These are phyloP conservation scores for Ceramica pisi DNA, from an alignment of 2,888 invertebrate genomes.

Conservation along the genomic window DNA sequence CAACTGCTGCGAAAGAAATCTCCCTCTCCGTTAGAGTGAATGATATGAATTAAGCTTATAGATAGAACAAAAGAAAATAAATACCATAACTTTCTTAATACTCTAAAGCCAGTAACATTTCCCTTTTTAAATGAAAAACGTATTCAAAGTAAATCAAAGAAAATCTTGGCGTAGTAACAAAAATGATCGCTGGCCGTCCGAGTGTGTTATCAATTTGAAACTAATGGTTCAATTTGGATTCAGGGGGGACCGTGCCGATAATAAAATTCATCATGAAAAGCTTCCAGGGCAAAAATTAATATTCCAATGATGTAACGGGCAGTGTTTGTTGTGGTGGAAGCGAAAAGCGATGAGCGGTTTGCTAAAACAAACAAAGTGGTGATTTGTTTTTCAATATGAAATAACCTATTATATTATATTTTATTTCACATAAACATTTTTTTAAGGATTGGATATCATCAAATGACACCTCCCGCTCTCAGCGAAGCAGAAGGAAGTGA, in stretches of 20 bases:
- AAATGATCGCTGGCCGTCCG: conserved; percentile 75
- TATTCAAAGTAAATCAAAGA: conserved; percentile 63
- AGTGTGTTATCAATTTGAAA: conserved; percentile 88
- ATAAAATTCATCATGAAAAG: conserved; percentile 89
- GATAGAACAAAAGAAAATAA: conserved; percentile 26
- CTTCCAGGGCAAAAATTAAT: conserved; percentile 89
- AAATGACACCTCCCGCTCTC: no score
- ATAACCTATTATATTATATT: no score
- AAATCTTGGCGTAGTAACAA: conserved; percentile 65
- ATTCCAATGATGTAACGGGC: conserved; percentile 89
- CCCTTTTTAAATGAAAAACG: conserved; percentile 67
- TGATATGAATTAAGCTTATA: neutral
- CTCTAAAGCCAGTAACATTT: conserved; percentile 69
- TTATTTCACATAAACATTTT: no score
- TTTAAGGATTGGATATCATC: no score
- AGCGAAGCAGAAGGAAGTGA: no score
- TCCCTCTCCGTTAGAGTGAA: no score
- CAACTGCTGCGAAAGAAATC: no score
- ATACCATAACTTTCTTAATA: conserved; percentile 45
- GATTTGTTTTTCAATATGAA: neutral
- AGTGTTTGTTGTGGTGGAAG: conserved; percentile 71
- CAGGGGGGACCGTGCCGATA: conserved; percentile 84
- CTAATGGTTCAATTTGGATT: conserved; percentile 89
- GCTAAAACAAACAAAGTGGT: neutral
- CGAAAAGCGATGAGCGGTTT: conserved; percentile 17